These are phyloP conservation scores for Hypena proboscidalis DNA, from an alignment of 2,888 invertebrate genomes.

Conservation along the genomic window DNA sequence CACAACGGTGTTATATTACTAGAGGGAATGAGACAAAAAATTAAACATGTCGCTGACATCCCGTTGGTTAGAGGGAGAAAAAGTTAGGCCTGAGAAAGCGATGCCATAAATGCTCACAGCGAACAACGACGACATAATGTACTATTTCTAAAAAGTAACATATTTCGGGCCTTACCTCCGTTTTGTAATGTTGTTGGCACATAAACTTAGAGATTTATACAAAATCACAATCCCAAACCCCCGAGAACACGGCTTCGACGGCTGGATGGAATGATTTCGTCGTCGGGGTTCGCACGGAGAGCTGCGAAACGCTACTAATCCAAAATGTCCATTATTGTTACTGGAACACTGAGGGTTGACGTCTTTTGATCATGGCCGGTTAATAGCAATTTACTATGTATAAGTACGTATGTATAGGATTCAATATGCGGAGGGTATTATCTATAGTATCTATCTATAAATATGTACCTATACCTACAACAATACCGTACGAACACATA, in stretches of 20 bases:
- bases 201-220: slow-evolving; percentile 76
- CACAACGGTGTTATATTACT: slow-evolving; percentile 86
- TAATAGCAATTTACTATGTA: slow-evolving; percentile 71
- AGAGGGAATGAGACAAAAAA: slow-evolving; percentile 78
- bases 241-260: slow-evolving; percentile 84
- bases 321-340: slow-evolving; percentile 52
- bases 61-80: slow-evolving; percentile 73
- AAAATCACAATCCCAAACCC: slow-evolving; percentile 83
- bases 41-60: slow-evolving; percentile 70
- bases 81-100: slow-evolving; percentile 80
- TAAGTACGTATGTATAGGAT: slow-evolving; percentile 42
- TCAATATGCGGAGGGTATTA: slow-evolving; percentile 42
- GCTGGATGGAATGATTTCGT: slow-evolving; percentile 86
- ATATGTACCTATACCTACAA: slow-evolving; percentile 44
- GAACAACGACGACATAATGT: slow-evolving; percentile 64
- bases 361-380: slow-evolving; percentile 62
- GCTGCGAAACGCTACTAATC: slow-evolving; percentile 64
- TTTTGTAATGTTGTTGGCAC: slow-evolving; percentile 82
- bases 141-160: slow-evolving; percentile 54
- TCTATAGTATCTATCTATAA: slow-evolving; percentile 52
- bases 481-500: slow-evolving; percentile 47
- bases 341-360: slow-evolving; percentile 46
- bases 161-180: slow-evolving; percentile 70
- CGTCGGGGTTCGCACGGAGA: slow-evolving; percentile 82
- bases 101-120: slow-evolving; percentile 83